phyloP scores from a whole-genome alignment of 2,113 vertebrate genomes.

The Falcunculus frontatus region DNA sequence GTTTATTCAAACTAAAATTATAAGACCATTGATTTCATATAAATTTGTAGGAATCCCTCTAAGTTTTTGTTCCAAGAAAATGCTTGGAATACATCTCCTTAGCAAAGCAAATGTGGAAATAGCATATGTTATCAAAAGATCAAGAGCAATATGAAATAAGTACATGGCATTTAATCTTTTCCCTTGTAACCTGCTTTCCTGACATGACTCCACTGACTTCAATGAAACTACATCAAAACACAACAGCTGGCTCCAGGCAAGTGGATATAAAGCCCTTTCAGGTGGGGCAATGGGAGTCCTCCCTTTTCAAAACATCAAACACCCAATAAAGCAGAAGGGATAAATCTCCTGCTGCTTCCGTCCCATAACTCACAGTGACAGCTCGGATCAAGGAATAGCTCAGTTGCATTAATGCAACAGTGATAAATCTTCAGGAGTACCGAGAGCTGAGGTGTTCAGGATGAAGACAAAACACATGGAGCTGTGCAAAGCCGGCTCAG shows the following conservation, averaged over 20 bases:
- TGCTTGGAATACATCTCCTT: neutral
- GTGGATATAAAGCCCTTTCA: neutral
- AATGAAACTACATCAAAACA: slow-evolving; percentile 4
- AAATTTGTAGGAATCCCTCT: neutral
- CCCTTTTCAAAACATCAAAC: slow-evolving; percentile 13
- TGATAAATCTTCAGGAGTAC: neutral
- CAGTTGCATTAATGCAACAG: neutral
- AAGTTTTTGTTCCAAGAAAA: neutral
- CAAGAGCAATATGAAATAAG: neutral
- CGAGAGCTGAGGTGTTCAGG: neutral
- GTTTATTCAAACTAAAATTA: neutral
- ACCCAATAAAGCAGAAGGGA: neutral
- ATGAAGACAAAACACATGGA: neutral
- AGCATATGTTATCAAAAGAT: neutral
- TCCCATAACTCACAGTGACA: neutral
- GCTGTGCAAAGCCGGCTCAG: neutral
- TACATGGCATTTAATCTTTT: neutral
- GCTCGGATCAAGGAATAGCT: neutral
- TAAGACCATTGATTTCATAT: neutral
- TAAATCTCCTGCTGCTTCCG: neutral
- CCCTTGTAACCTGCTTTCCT: neutral
- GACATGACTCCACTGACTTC: neutral
- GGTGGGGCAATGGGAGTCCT: neutral
- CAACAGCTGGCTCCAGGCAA: slow-evolving; percentile 6
- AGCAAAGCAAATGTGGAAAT: neutral